Base-by-base conservation (phyloP, 2,113 vertebrate species). In the Pangasianodon gigas region DNA sequence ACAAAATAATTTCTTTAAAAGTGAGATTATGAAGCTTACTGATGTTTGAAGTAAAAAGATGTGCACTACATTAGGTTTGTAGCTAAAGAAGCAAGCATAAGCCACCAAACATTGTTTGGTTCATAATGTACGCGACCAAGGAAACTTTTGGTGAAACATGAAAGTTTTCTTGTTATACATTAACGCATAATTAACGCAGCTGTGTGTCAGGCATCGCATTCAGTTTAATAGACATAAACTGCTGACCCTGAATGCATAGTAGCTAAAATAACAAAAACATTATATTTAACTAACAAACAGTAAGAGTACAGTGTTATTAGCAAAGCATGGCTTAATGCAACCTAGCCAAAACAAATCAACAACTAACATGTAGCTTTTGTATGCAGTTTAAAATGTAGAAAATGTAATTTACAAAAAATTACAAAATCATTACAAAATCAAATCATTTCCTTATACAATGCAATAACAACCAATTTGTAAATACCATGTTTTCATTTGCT, bases 391-490 rank as follows among this genome's bases (percentile, higher is more conserved):
- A 14, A 51, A 80, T 46, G 74, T n/a, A 46, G 10, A 0, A 46
- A 46, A 46, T 52, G 11, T 10, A 14, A 41, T 87, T 19, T 80
- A 44, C 52, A 84, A 82, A 80, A 82, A 82, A 0, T n/a, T n/a
- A n/a, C n/a, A 6, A 46, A 24, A 79, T n/a, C n/a, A n/a, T n/a
- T n/a, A 69, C 62, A 82, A 67, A 51, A 6, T 46, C 32, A 3
- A 86, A 90, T 86, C 46, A 58, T 13, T 60, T 88, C 18, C 75
- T 81, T 84, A 51, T 93, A 90, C 81, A 87, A 41, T 29, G n/a
- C 56, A 75, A 88, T 65, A 87, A 52, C 81, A 88, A 52, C 91
- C 65, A 41, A 60, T 60, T 58, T 18, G 6, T 85, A 16, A 44
- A 89, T 48, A 60, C 58, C 65, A 87, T 86, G 41, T 79, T 87